These are phyloP conservation scores for Xerus inauris DNA, from an alignment of 2,113 vertebrate species.

Conservation along the genomic window DNA sequence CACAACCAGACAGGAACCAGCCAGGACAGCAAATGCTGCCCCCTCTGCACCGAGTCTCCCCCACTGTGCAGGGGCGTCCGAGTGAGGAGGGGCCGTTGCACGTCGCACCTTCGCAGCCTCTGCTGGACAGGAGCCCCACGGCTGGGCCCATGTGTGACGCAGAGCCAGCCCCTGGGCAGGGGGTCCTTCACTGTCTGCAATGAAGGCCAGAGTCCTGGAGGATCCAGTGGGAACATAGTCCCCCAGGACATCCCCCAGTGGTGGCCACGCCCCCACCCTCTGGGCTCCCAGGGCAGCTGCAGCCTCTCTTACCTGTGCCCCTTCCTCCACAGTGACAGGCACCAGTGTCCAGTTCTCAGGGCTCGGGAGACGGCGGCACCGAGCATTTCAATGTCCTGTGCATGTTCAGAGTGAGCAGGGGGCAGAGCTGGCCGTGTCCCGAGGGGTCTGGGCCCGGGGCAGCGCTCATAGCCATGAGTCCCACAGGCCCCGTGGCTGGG, in stretches of 20 bases:
- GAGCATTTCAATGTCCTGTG: rapidly evolving
- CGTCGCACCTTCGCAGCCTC: no score
- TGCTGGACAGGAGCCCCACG: neutral
- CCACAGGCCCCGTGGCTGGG: rapidly evolving
- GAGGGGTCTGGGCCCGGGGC: neutral
- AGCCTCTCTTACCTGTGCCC: rapidly evolving
- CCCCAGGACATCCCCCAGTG: neutral
- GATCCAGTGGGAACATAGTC: neutral
- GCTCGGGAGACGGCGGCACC: neutral
- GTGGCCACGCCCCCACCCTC: neutral
- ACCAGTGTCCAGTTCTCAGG: rapidly evolving
- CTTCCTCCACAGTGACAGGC: neutral
- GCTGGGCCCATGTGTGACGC: no score
- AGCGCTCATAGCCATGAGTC: rapidly evolving
- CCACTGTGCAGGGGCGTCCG: neutral
- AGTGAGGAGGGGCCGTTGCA: no score
- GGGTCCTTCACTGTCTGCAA: neutral
- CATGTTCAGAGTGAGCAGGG: neutral
- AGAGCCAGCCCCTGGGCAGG: neutral
- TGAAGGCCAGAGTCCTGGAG: rapidly evolving
- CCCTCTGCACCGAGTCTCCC: neutral
- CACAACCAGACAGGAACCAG: neutral
- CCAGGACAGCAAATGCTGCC: neutral
- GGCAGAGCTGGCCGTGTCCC: neutral
- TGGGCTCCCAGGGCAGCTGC: neutral